These are phyloP conservation scores for Periophthalmus modestus DNA, from an alignment of 2,113 vertebrate genomes.

Conservation along the genomic window DNA sequence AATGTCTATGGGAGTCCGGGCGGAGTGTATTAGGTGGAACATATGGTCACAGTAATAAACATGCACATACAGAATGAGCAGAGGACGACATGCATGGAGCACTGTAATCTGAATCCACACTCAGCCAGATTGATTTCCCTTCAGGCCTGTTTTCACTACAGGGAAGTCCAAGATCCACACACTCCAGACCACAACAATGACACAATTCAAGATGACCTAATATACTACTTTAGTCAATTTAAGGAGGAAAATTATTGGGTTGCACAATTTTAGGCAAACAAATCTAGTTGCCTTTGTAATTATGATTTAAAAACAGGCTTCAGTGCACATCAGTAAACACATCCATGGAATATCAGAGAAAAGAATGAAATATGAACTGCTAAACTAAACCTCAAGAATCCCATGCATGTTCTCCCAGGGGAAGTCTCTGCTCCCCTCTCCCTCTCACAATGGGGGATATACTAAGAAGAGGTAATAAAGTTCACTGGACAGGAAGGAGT, in stretches of 20 bases:
- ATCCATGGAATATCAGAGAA: too few relatives aligned
- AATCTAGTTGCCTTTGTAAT: too few relatives aligned
- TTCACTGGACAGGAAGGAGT: neutral
- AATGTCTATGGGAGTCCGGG: conserved; percentile 1
- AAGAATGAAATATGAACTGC: too few relatives aligned
- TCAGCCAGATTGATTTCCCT: conserved; percentile 58
- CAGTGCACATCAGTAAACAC: too few relatives aligned
- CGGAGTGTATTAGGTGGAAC: conserved; percentile 25
- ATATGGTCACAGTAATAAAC: conserved; percentile 53
- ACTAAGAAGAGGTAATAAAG: neutral
- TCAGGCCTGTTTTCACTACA: conserved; percentile 60
- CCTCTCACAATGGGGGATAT: neutral
- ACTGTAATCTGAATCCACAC: conserved; percentile 52
- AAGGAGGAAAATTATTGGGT: too few relatives aligned
- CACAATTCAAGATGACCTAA: neutral
- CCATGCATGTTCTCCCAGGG: too few relatives aligned
- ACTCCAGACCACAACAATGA: conserved; percentile 28
- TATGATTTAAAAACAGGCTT: too few relatives aligned
- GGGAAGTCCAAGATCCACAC: conserved; percentile 51
- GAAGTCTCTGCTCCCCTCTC: too few relatives aligned
- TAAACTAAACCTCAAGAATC: too few relatives aligned
- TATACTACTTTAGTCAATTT: neutral
- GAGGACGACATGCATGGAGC: conserved; percentile 30
- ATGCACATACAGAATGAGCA: conserved; percentile 50
- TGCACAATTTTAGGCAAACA: too few relatives aligned